Evolutionary conservation across 2,113 vertebrate species (phyloP).

Genomic region (Zootoca vivipara): DNA sequence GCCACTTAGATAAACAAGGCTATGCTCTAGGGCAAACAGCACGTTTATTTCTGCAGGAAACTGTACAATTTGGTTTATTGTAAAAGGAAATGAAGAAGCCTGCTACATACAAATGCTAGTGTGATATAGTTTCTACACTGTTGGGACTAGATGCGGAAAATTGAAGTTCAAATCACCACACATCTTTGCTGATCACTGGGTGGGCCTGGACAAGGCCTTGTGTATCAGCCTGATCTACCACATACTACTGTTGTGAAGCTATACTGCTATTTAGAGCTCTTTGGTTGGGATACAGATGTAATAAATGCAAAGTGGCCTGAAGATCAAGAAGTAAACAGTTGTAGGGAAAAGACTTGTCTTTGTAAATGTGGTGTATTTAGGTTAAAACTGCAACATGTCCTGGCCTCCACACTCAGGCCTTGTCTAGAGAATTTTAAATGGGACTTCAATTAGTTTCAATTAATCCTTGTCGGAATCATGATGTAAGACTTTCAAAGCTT

Average conservation of each 20-base stretch:
- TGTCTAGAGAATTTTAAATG: background rate
- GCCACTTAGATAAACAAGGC: background rate
- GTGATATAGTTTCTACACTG: background rate
- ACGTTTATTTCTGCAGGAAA: background rate
- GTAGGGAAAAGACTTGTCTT: background rate
- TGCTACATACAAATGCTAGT: background rate
- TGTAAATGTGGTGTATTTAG: background rate
- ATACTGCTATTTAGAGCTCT: background rate
- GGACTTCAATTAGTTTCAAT: background rate
- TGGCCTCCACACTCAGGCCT: background rate
- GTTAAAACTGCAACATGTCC: background rate
- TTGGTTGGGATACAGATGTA: background rate
- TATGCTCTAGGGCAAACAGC: background rate
- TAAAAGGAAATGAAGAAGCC: background rate
- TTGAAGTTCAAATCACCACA: background rate
- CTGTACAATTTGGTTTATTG: constrained; percentile 4
- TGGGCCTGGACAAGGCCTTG: background rate
- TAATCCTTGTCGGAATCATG: background rate
- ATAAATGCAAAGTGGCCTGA: background rate
- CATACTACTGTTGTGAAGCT: background rate
- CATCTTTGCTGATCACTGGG: background rate
- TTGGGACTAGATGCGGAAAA: background rate
- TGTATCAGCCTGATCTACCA: background rate
- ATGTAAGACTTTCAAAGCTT: background rate
- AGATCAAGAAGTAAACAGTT: background rate